phyloP scores from a whole-genome alignment of 1,140 invertebrate species.

The Maconellicoccus hirsutus region DNA sequence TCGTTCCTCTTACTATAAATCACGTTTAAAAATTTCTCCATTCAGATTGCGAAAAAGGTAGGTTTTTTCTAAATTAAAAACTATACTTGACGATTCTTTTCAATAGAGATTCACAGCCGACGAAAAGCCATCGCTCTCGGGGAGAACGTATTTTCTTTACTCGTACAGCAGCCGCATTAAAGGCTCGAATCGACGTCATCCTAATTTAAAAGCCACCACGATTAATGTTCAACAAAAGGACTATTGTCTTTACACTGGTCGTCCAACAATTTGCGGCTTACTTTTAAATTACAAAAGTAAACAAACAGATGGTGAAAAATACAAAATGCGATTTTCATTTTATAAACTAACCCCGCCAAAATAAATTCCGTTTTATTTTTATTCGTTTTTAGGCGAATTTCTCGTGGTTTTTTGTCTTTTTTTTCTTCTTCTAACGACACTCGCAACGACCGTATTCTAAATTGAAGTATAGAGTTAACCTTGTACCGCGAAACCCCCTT shows the following conservation, averaged over 20 bases:
- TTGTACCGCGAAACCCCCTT: too few relatives aligned
- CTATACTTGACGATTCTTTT: background rate
- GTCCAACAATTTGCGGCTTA: background rate
- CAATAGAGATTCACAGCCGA: too few relatives aligned
- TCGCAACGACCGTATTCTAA: background rate
- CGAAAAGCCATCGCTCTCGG: background rate
- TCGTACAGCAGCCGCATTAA: too few relatives aligned
- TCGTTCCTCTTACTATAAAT: too few relatives aligned
- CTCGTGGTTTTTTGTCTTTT: too few relatives aligned
- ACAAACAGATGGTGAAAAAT: conserved; percentile 5
- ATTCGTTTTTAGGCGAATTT: background rate
- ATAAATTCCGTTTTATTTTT: background rate
- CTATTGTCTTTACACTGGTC: background rate
- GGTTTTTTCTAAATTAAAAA: too few relatives aligned
- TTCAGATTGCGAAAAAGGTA: too few relatives aligned
- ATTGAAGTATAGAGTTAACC: too few relatives aligned
- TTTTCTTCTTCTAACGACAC: background rate
- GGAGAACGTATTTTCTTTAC: background rate
- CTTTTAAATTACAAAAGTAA: conserved; percentile 5
- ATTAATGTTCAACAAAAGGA: background rate
- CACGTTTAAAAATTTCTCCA: too few relatives aligned
- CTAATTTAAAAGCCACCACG: background rate
- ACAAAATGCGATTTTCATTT: background rate
- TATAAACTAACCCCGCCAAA: background rate
- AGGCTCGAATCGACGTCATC: background rate